phyloP scores from a whole-genome alignment of 2,797 vertebrate genomes.

The Gymnodraco acuticeps region DNA sequence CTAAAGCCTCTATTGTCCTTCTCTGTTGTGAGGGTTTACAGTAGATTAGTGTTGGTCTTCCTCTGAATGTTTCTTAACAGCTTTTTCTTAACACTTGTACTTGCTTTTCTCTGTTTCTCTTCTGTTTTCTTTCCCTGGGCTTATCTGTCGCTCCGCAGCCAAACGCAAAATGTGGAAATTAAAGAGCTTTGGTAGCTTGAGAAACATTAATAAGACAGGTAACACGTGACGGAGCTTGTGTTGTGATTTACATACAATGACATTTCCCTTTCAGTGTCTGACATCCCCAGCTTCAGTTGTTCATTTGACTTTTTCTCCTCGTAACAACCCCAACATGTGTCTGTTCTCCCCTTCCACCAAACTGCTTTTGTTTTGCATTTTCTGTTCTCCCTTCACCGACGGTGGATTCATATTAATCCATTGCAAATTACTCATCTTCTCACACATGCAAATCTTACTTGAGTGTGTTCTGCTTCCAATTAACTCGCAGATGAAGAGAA shows the following conservation, averaged over 20 bases:
- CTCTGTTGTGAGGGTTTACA: not conserved
- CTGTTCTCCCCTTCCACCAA: conserved; percentile 26
- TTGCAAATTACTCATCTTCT: too few species aligned
- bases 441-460: not conserved
- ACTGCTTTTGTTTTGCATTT: conserved; percentile 17
- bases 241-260: conserved; percentile 26
- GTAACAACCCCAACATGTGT: conserved; percentile 17
- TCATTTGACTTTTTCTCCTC: conserved; percentile 13
- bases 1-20: not conserved
- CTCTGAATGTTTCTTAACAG: conserved; percentile 30
- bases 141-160: conserved; percentile 87
- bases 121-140: conserved; percentile 61
- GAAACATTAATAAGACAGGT: conserved; percentile 99
- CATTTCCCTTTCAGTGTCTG: conserved; percentile 29
- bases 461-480: conserved; percentile 19
- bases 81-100: conserved; percentile 55
- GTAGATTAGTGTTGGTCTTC: conserved; percentile 22
- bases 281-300: conserved; percentile 19
- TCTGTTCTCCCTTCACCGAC: not conserved
- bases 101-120: conserved; percentile 70
- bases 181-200: conserved; percentile 99
- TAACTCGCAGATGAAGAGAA: conserved; percentile 90
- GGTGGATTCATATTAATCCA: not conserved
- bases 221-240: conserved; percentile 78
- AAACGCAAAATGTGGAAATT: conserved; percentile 99